Evolutionary conservation across 2,113 vertebrate genomes (phyloP).

Genomic region (Microtus oregoni): DNA sequence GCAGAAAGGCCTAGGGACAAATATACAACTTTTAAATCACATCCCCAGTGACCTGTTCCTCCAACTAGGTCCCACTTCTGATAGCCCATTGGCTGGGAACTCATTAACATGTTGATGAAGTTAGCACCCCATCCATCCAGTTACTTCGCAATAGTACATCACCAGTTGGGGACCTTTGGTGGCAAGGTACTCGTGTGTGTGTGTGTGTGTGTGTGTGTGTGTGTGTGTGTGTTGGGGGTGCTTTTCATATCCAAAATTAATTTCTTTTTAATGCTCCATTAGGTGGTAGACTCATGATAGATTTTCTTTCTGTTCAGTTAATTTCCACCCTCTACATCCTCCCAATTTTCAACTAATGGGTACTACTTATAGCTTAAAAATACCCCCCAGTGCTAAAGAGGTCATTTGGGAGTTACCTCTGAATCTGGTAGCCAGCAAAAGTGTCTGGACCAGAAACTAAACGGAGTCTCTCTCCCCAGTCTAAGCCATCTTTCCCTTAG

Average conservation of each 20-base stretch:
- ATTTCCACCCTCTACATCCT: not conserved
- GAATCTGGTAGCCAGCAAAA: slow-evolving; percentile 42
- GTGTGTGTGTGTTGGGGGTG: not conserved
- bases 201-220: too few species aligned
- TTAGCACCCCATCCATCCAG: not conserved
- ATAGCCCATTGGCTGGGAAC: not conserved
- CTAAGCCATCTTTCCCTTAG: slow-evolving; percentile 1
- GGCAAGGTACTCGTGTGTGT: too few species aligned
- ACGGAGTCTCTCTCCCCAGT: slow-evolving; percentile 37
- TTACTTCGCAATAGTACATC: too few species aligned
- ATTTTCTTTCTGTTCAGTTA: not conserved
- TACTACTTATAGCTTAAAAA: slow-evolving; percentile 14
- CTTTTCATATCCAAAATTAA: not conserved
- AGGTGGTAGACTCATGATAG: not conserved
- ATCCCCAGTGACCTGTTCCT: not conserved
- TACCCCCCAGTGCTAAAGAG: not conserved
- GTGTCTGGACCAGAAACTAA: slow-evolving; percentile 17
- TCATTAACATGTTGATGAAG: not conserved
- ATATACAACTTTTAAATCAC: not conserved
- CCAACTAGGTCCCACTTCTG: not conserved
- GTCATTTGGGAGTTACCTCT: slow-evolving; percentile 18
- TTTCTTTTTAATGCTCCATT: not conserved
- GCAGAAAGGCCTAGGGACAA: not conserved
- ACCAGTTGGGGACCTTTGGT: not conserved
- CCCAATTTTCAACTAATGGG: slow-evolving; percentile 23